These are phyloP conservation scores for Rhopalosiphum padi DNA, from an alignment of 1,140 invertebrate species.

Conservation along the genomic window DNA sequence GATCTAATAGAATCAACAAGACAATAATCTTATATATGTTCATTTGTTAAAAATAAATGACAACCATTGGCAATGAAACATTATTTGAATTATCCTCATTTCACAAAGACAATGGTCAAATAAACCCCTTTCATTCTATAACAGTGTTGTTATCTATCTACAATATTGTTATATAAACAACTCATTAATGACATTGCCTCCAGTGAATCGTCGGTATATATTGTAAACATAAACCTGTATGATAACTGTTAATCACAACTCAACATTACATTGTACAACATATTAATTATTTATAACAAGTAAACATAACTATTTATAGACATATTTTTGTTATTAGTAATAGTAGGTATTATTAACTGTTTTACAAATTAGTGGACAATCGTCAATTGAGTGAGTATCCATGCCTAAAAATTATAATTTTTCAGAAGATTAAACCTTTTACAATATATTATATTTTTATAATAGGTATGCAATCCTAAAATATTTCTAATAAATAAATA, in stretches of 20 bases:
- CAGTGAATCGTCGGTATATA: not conserved
- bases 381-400: not conserved
- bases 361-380: not conserved
- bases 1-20: not conserved
- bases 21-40: not conserved
- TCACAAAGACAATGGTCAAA: not conserved
- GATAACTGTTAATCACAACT: not conserved
- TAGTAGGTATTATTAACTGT: not conserved
- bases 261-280: not conserved
- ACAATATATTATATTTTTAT: not conserved
- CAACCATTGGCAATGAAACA: not conserved
- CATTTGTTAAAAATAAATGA: not conserved
- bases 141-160: not conserved
- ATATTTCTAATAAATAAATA: not conserved
- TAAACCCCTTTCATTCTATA: not conserved
- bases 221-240: not conserved
- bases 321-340: not conserved
- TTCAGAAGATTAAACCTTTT: not conserved
- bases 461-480: not conserved
- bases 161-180: slow-evolving; percentile 12
- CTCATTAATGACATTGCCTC: not conserved
- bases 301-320: not conserved
- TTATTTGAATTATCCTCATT: not conserved
- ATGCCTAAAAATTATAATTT: not conserved
- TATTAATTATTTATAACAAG: not conserved